A percentile compares a stretch with the other conserved stretches of the same genome.
Evolutionary conservation across 2,113 vertebrate genomes (phyloP).

Genomic region (Microcebus murinus): DNA sequence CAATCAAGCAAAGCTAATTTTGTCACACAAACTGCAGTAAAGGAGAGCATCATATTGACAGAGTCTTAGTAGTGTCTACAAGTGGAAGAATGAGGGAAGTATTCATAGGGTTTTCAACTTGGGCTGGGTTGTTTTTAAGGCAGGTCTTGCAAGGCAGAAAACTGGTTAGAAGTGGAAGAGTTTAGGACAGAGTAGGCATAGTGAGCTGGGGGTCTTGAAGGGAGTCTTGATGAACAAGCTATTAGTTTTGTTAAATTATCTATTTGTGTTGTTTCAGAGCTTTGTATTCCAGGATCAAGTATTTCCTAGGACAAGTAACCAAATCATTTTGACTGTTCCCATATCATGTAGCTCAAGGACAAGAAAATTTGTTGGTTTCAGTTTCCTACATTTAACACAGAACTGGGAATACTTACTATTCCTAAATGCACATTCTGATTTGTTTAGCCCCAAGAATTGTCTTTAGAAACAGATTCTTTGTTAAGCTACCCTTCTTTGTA

Average conservation of each 20-base stretch:
- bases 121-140: neutral
- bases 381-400: neutral
- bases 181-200: neutral
- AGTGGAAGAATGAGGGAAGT: neutral
- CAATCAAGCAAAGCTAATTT: neutral
- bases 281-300: neutral
- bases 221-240: neutral
- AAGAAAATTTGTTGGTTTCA: neutral
- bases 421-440: neutral
- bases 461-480: neutral
- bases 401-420: slow-evolving; percentile 26
- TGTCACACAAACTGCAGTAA: neutral
- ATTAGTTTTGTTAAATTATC: neutral
- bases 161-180: neutral
- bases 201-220: neutral
- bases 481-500: neutral
- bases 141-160: neutral
- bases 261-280: neutral
- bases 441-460: neutral
- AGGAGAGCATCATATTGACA: neutral
- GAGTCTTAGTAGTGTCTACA: neutral
- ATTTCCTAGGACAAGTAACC: neutral
- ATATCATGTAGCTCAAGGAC: neutral
- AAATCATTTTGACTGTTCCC: neutral
- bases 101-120: neutral